Conservation (phyloP, 2,888 invertebrate species). For the Ctena decussata region DNA sequence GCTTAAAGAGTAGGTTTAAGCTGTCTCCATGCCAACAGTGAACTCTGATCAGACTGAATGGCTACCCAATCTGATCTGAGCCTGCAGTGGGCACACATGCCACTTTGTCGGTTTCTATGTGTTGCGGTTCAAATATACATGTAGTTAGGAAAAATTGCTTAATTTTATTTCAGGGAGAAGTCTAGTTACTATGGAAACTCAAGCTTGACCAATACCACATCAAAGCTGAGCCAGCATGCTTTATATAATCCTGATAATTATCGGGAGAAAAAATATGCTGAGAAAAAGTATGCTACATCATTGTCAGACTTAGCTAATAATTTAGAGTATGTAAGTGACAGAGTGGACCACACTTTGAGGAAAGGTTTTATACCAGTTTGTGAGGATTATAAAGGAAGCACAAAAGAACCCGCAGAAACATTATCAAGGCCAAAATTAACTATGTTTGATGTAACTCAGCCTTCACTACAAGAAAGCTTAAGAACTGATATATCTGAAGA, state of each 20-base stretch:
- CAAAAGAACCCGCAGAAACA: background rate
- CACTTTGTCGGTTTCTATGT: too few relatives aligned
- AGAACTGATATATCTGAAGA: constrained; percentile 47
- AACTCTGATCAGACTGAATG: too few relatives aligned
- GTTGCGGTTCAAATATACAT: too few relatives aligned
- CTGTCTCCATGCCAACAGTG: too few relatives aligned
- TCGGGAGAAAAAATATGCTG: constrained; percentile 53
- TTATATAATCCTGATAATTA: constrained; percentile 65
- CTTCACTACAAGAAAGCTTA: constrained; percentile 42
- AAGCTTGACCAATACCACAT: constrained; percentile 68
- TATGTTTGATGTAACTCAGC: constrained; percentile 17
- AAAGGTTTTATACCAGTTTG: background rate
- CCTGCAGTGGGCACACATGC: too few relatives aligned
- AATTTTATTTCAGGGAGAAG: constrained; percentile 63
- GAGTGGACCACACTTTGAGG: constrained; percentile 55
- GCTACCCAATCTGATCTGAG: too few relatives aligned
- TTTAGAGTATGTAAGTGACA: constrained; percentile 63
- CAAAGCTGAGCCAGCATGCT: constrained; percentile 64
- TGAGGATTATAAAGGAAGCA: background rate
- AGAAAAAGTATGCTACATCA: constrained; percentile 59
- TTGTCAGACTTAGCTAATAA: constrained; percentile 66
- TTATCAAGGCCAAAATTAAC: background rate
- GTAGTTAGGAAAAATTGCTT: too few relatives aligned
- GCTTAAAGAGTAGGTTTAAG: too few relatives aligned
- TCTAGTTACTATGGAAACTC: constrained; percentile 65